Conservation (phyloP, 2,888 invertebrate genomes). For the Diplazon laetatorius region DNA sequence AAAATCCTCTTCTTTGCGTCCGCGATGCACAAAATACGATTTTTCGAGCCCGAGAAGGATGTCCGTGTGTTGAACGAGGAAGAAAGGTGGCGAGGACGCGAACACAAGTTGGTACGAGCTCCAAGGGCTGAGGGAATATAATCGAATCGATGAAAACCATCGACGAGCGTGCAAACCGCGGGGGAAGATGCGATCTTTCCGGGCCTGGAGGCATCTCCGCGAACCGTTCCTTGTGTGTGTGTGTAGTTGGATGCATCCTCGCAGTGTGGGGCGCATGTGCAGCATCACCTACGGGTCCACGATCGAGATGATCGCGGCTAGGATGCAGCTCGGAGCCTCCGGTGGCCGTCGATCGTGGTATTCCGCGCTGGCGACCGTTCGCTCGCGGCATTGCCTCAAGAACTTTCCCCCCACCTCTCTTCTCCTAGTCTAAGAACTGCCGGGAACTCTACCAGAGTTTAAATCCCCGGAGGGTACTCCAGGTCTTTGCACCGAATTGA, state of each 20-base stretch:
- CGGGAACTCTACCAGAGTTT: conserved; percentile 48
- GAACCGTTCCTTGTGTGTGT: conserved; percentile 2
- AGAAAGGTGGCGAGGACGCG: not conserved
- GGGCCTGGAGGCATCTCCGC: conserved; percentile 49
- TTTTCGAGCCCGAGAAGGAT: too few relatives aligned
- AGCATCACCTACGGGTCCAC: conserved; percentile 1
- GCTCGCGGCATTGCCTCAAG: conserved; percentile 44
- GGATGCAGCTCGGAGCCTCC: conserved; percentile 20
- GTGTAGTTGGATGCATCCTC: conserved; percentile 6
- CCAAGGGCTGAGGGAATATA: conserved; percentile 34
- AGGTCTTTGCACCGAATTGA: conserved; percentile 62
- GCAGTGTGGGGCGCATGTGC: not conserved
- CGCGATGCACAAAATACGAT: too few relatives aligned
- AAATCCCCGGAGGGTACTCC: conserved; percentile 55
- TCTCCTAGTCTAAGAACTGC: conserved; percentile 47
- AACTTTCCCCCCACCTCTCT: too few relatives aligned
- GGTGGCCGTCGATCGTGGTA: conserved; percentile 39
- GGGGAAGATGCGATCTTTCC: conserved; percentile 51
- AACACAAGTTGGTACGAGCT: conserved; percentile 1
- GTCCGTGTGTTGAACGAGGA: not conserved
- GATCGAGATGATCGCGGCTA: conserved; percentile 40
- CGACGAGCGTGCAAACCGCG: conserved; percentile 34
- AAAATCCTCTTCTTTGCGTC: too few relatives aligned
- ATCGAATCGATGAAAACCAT: conserved; percentile 58
- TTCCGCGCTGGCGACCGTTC: conserved; percentile 42